Evolutionary conservation across 1,140 invertebrate species (phyloP), one percentile per base, ranked within the genome.

Genomic region (Augochlora pura): DNA sequence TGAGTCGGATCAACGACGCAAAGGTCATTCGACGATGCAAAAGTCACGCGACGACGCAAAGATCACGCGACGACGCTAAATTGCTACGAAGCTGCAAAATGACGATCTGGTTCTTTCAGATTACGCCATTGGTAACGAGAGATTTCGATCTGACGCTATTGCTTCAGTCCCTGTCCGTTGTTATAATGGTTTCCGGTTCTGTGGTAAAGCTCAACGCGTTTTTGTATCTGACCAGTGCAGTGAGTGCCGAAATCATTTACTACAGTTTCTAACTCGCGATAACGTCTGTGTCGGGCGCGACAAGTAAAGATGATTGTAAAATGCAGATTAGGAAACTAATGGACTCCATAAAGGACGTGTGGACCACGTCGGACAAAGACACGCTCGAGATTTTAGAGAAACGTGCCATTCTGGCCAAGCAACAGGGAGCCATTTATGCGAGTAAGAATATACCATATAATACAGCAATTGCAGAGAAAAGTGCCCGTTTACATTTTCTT

Each of bases 241-340:
- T 73, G 8, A 63, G 25, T 73, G n/a, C 21, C n/a, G 32, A 32
- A 39, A 32, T 49, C 1, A 6, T 23, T 46, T 65, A n/a, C n/a
- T n/a, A 25, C 12, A 62, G 60, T 62, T 62, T 5, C 38, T 23
- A 21, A 5, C 2, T 7, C 1, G 16, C 63, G 16, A 18, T n/a
- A n/a, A n/a, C n/a, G n/a, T n/a, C n/a, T n/a, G n/a, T n/a, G n/a
- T n/a, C n/a, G n/a, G n/a, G n/a, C n/a, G n/a, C n/a, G n/a, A n/a
- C n/a, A n/a, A n/a, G 3, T 21, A 69, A 54, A 23, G 27, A 38
- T 1, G 3, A 69, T 54, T 52, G 9, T 39, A 18, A 27, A n/a
- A 66, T 27, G 6, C 54, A 82, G 81, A 0, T 23, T 14, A 81
- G 52, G 23, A 10, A 64, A 1, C 2, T 77, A 39, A 77, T 82